phyloP scores from a whole-genome alignment of 2,113 vertebrate species.

The Atherinomorus stipes region DNA sequence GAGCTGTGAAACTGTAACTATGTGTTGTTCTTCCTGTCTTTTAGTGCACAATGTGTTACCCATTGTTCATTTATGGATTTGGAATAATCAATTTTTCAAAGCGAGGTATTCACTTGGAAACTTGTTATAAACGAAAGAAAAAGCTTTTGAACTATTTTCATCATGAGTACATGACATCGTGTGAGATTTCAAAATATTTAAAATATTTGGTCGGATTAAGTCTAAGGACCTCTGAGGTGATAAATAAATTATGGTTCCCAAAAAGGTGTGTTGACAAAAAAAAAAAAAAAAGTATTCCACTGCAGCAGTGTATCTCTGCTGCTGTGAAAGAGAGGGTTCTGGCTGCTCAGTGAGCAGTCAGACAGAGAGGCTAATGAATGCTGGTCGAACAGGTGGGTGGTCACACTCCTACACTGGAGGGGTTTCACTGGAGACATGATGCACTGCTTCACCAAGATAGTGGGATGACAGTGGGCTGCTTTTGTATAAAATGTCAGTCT shows the following conservation, averaged over 20 bases:
- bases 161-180: neutral
- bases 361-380: constrained; percentile 75
- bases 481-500: constrained; percentile 66
- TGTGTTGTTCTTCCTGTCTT: constrained; percentile 5
- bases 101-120: neutral
- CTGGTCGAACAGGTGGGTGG: constrained; percentile 82
- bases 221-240: constrained; percentile 8
- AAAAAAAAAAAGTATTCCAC: neutral
- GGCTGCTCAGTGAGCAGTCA: constrained; percentile 73
- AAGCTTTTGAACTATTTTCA: neutral
- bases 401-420: constrained; percentile 79
- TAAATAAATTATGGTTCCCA: constrained; percentile 17
- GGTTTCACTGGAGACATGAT: constrained; percentile 76
- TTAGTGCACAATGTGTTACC: neutral
- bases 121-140: neutral
- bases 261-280: constrained; percentile 28
- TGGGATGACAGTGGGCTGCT: constrained; percentile 65
- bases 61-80: constrained; percentile 6
- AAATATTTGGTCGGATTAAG: constrained; percentile 18
- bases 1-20: neutral
- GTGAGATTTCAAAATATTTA: constrained; percentile 21
- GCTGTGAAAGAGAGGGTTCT: constrained; percentile 33
- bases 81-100: neutral
- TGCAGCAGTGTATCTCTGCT: constrained; percentile 32
- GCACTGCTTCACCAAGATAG: constrained; percentile 64